Conservation (phyloP, 2,113 vertebrate species). For the Petaurus breviceps region DNA sequence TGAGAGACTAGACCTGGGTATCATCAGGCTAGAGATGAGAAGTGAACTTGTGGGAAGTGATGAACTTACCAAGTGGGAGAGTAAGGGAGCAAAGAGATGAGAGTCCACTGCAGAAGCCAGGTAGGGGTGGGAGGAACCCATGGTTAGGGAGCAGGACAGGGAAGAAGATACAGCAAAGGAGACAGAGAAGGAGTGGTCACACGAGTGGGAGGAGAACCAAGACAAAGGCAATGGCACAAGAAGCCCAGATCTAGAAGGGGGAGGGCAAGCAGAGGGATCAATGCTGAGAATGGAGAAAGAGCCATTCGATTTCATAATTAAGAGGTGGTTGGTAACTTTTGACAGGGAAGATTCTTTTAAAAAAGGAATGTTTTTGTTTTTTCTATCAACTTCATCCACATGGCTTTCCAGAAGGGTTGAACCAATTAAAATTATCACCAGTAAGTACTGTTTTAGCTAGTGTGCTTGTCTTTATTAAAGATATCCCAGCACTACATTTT, state of each 20-base stretch:
- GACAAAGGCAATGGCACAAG: background rate
- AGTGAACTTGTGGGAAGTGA: no score
- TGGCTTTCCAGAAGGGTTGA: background rate
- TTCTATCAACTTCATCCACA: background rate
- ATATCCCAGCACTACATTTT: background rate
- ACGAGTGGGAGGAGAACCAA: background rate
- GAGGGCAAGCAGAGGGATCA: background rate
- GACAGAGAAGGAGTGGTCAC: background rate
- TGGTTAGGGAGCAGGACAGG: background rate
- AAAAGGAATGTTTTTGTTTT: no score
- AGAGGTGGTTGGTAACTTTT: background rate
- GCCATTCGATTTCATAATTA: background rate
- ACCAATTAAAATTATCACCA: background rate
- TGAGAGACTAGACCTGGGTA: no score
- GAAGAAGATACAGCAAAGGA: background rate
- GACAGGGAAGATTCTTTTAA: background rate
- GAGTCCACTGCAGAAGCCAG: background rate
- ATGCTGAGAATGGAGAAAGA: background rate
- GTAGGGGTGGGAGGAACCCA: background rate
- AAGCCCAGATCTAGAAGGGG: background rate
- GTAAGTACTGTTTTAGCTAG: background rate
- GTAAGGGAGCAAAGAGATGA: no score
- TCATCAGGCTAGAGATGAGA: no score
- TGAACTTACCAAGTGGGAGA: no score
- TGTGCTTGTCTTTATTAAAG: background rate